Percentiles rank a stretch among this genome's conserved stretches.
These are phyloP conservation scores for Thymelicus lineola DNA, from an alignment of 2,888 invertebrate species.

Conservation along the genomic window DNA sequence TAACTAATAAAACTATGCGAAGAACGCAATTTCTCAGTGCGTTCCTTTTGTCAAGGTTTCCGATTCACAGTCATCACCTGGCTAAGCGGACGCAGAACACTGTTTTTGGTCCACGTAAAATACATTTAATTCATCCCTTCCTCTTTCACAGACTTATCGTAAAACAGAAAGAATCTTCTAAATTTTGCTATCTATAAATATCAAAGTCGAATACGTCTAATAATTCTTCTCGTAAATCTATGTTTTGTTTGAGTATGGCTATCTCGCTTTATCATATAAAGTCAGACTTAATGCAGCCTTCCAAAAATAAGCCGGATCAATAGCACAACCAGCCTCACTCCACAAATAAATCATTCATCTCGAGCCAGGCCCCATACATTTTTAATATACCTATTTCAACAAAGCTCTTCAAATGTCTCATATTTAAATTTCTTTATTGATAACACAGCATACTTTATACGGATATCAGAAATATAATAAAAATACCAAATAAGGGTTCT, in stretches of 20 bases:
- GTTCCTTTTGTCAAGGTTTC: no score
- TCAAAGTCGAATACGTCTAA: no score
- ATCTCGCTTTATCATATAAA: background rate
- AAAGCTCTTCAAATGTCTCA: slow-evolving; percentile 1
- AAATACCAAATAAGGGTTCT: no score
- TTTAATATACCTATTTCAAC: slow-evolving; percentile 8
- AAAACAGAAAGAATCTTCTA: background rate
- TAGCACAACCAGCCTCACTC: slow-evolving; percentile 50
- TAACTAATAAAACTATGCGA: no score
- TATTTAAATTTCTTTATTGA: background rate
- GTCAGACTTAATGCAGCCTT: slow-evolving; percentile 10
- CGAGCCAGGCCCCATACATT: slow-evolving; percentile 1
- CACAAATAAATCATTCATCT: slow-evolving; percentile 31
- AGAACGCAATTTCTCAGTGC: no score
- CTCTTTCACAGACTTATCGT: no score
- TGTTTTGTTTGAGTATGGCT: background rate
- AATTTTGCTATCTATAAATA: background rate
- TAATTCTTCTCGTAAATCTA: background rate
- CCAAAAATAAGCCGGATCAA: slow-evolving; percentile 59
- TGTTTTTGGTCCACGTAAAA: no score
- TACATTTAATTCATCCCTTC: no score
- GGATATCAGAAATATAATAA: no score
- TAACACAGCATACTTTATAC: background rate
- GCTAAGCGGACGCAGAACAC: no score
- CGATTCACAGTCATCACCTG: no score